These are phyloP conservation scores for Zhengitettix transpicula DNA, from an alignment of 2,888 invertebrate genomes.

Conservation along the genomic window DNA sequence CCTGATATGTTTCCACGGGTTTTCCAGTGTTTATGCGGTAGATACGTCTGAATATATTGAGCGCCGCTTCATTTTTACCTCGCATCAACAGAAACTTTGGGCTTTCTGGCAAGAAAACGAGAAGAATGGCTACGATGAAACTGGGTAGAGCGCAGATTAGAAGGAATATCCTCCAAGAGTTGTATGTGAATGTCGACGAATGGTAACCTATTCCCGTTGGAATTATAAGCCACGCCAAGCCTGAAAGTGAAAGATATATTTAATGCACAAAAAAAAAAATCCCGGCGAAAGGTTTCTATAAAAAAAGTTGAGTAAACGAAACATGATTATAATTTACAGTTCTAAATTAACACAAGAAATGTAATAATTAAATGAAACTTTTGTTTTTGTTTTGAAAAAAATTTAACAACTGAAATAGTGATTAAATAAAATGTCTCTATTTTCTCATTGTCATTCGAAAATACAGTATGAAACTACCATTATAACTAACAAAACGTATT, in stretches of 20 bases:
- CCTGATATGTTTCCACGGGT: slow-evolving; percentile 56
- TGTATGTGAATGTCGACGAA: slow-evolving; percentile 56
- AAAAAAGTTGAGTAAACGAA: too few species aligned
- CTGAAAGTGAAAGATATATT: slow-evolving; percentile 22
- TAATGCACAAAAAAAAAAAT: too few species aligned
- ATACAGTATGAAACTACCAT: too few species aligned
- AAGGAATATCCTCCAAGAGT: slow-evolving; percentile 85
- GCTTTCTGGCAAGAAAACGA: slow-evolving; percentile 76
- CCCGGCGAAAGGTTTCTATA: too few species aligned
- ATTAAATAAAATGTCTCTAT: too few species aligned
- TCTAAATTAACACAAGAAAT: too few species aligned
- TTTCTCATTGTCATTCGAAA: too few species aligned
- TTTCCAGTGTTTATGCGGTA: slow-evolving; percentile 68
- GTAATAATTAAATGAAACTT: too few species aligned
- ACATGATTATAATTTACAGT: too few species aligned
- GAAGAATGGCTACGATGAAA: slow-evolving; percentile 65
- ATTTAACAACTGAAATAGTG: too few species aligned
- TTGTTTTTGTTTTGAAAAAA: too few species aligned
- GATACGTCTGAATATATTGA: slow-evolving; percentile 65
- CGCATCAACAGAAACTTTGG: slow-evolving; percentile 74
- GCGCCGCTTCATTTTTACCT: slow-evolving; percentile 62
- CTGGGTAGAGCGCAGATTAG: slow-evolving; percentile 78
- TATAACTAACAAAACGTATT: too few species aligned
- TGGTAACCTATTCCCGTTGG: slow-evolving; percentile 45
- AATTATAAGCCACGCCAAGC: slow-evolving; percentile 38